Base-by-base conservation (phyloP, 2,113 vertebrate species). In the Sapayoa aenigma region DNA sequence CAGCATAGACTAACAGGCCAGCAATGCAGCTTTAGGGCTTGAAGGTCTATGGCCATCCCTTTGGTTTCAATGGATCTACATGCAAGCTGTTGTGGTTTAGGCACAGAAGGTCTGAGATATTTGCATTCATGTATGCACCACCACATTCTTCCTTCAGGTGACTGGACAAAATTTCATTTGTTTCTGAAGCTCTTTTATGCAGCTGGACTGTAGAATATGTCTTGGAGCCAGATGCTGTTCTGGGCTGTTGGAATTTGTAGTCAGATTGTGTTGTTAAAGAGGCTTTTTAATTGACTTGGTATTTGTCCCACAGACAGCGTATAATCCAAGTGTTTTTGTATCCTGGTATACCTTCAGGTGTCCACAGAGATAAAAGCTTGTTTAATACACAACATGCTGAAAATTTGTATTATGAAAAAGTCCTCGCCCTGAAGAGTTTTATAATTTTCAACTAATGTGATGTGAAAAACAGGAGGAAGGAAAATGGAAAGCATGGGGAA, bases 401-500 rank as follows among this genome's bases (percentile, higher is more conserved):
- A 92, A 94, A 86, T 35, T 63, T 86, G 47, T 78, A 56, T 92
- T 78, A 81, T 37, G 44, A 92, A 90, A 66, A 84, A 78, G 46
- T 93, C 80, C 47, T 92, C 89, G 83, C 69, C 80, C 80, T 6
- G 6, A 84, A 78, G 89, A 31, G 30, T 67, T 92, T 86, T 84
- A 18, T 71, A 50, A 63, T 83, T 96, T 94, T 93, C 50, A 62
- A 11, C 72, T 92, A 58, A 76, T 52, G n/a, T 12, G 35, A 72
- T 88, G 76, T 89, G 88, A 81, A 74, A 92, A 96, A 93, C 46
- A 89, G 35, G 65, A 89, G 79, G 69, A 89, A 94, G 56, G 68
- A 67, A 90, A 92, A 93, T 56, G n/a, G 89, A 84, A 75, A 78
- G 56, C 73, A 16, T 12, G 17, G 91, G 37, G 65, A 93, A 94